These are phyloP conservation scores for Mechanitis messenoides DNA, from an alignment of 2,888 invertebrate species.

Conservation along the genomic window DNA sequence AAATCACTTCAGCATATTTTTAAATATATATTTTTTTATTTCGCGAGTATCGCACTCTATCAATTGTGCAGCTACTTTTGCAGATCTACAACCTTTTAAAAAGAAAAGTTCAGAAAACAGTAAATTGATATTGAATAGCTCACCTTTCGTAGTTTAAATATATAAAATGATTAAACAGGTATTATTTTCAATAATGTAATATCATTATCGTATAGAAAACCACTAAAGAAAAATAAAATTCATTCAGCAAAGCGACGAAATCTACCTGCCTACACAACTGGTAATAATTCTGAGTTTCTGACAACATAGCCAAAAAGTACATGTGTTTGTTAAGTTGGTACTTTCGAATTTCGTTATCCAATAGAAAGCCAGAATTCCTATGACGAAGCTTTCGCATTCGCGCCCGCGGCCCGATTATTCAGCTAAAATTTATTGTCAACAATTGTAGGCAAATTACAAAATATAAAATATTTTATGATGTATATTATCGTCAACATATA, in stretches of 20 bases:
- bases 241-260: constrained; percentile 60
- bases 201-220: constrained; percentile 51
- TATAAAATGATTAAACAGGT: constrained; percentile 40
- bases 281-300: constrained; percentile 70
- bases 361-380: constrained; percentile 45
- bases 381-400: constrained; percentile 63
- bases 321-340: constrained; percentile 58
- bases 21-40: constrained; percentile 50
- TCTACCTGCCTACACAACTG: constrained; percentile 73
- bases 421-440: constrained; percentile 49
- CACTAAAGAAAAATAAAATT: constrained; percentile 68
- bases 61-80: constrained; percentile 72
- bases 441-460: constrained; percentile 14
- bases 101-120: constrained; percentile 69
- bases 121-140: constrained; percentile 48
- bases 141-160: constrained; percentile 44
- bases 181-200: constrained; percentile 47
- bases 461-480: too few relatives aligned
- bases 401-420: constrained; percentile 50
- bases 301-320: constrained; percentile 67
- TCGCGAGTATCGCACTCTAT: constrained; percentile 65
- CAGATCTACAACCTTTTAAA: constrained; percentile 68
- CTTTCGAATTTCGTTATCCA: constrained; percentile 51
- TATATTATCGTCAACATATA: too few relatives aligned
- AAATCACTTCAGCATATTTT: constrained; percentile 20